A percentile compares a stretch with the other conserved stretches of the same genome.
Evolutionary conservation across 2,888 invertebrate genomes (phyloP).

Genomic region (Mythimna ferrago): DNA sequence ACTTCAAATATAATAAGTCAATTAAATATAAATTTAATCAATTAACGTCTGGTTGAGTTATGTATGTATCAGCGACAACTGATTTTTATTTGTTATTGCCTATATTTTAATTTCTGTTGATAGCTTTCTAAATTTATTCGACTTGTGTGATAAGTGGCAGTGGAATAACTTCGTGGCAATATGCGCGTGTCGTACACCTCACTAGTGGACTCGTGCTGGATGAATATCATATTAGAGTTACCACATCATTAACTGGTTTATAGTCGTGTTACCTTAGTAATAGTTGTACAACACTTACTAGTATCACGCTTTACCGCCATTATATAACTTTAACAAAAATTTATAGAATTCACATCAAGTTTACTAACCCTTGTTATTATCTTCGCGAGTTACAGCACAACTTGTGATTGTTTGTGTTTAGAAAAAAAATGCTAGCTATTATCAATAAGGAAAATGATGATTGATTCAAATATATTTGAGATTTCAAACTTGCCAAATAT

Average conservation of each 20-base stretch:
- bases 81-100: slow-evolving; percentile 71
- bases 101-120: slow-evolving; percentile 74
- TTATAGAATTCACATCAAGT: slow-evolving; percentile 27
- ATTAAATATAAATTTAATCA: slow-evolving; percentile 63
- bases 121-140: slow-evolving; percentile 80
- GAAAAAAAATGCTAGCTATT: slow-evolving; percentile 35
- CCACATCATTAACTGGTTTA: slow-evolving; percentile 82
- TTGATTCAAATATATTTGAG: slow-evolving; percentile 59
- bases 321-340: slow-evolving; percentile 46
- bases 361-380: slow-evolving; percentile 26
- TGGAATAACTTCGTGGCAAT: slow-evolving; percentile 71
- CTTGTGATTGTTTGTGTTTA: slow-evolving; percentile 31
- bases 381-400: slow-evolving; percentile 21
- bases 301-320: slow-evolving; percentile 45
- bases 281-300: slow-evolving; percentile 54
- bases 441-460: slow-evolving; percentile 63
- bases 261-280: slow-evolving; percentile 70
- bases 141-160: slow-evolving; percentile 76
- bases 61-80: slow-evolving; percentile 66
- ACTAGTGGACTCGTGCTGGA: slow-evolving; percentile 59
- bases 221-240: slow-evolving; percentile 78
- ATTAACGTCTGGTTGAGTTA: slow-evolving; percentile 68
- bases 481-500: slow-evolving; percentile 64
- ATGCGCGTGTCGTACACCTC: slow-evolving; percentile 69
- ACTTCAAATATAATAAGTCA: slow-evolving; percentile 50